Percentiles rank a stretch among this genome's conserved stretches.
Evolutionary conservation across 2,113 vertebrate species (phyloP).

Genomic region (Heterotilapia buettikoferi): DNA sequence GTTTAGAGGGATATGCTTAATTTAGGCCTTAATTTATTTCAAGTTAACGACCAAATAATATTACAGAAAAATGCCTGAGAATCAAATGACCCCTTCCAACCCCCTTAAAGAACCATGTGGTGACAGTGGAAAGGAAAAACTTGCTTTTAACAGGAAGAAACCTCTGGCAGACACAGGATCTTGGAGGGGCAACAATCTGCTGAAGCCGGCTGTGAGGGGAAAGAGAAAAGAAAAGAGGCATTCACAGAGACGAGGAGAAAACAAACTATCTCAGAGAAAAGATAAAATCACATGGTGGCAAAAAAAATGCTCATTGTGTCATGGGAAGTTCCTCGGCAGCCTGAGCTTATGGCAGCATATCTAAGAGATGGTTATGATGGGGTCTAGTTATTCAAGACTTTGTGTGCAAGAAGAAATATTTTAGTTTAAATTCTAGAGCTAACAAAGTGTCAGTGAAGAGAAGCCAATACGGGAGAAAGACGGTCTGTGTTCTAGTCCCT

Average conservation of each 20-base stretch:
- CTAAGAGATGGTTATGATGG: not conserved
- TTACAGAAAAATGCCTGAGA: not conserved
- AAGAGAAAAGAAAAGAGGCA: not conserved
- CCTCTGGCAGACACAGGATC: not conserved
- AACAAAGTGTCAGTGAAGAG: not conserved
- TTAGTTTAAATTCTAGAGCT: not conserved
- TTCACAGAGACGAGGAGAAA: not conserved
- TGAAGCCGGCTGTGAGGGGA: not conserved
- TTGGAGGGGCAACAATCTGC: not conserved
- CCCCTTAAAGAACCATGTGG: not conserved
- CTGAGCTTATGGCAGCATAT: not conserved
- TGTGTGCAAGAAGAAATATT: not conserved
- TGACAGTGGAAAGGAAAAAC: not conserved
- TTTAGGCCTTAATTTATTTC: not conserved
- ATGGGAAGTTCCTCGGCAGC: not conserved
- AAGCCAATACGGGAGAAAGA: not conserved
- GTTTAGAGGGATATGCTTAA: not conserved
- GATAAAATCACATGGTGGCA: not conserved
- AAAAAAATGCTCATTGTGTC: not conserved
- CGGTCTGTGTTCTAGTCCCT: not conserved
- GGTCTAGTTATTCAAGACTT: not conserved
- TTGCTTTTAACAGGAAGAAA: not conserved
- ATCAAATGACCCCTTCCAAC: not conserved
- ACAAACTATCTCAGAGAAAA: not conserved
- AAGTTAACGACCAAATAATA: not conserved